Base-by-base conservation (phyloP, 2,113 vertebrate species). In the Urocynchramus pylzowi region DNA sequence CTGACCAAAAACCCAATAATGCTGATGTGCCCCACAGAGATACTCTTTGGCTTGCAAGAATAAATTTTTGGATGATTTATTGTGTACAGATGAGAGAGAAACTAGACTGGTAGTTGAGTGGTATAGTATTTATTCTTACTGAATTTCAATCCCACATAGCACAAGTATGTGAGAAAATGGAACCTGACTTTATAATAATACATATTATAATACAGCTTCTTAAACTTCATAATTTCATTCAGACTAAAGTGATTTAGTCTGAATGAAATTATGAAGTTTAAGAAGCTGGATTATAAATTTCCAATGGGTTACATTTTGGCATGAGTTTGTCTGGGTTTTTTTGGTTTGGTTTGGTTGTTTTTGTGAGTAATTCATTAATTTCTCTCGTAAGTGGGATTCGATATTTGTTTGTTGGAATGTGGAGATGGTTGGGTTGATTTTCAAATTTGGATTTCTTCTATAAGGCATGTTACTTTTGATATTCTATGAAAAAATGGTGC, bases 261-360 rank as follows among this genome's bases (percentile, higher is more conserved):
- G n/a, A n/a, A n/a, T n/a, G n/a, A n/a, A n/a, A n/a, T n/a, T n/a
- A n/a, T n/a, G n/a, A n/a, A n/a, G n/a, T n/a, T n/a, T n/a, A n/a
- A n/a, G n/a, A n/a, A n/a, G n/a, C n/a, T n/a, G n/a, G n/a, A n/a
- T n/a, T n/a, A n/a, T n/a, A n/a, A n/a, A 15, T 82, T 87, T 82
- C 17, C 6, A 31, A 1, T 31, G 16, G 11, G 7, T 28, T 59
- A 4, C 20, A 5, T 7, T 73, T 84, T 19, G 10, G 2, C 4
- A 3, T 26, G 7, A 3, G 1, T 23, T 59, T 30, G 3, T 39
- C 39, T 57, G 27, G 1, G 4, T 52, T 31, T 2, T 8, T 35
- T 30, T n/a, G 7, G 11, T 10, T 59, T n/a, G n/a, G n/a, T 23
- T 37, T 22, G 19, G 8, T 28, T 17, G 33, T 23, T 71, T 35